phyloP scores from a whole-genome alignment of 2,888 invertebrate genomes.

The Lapara coniferarum region DNA sequence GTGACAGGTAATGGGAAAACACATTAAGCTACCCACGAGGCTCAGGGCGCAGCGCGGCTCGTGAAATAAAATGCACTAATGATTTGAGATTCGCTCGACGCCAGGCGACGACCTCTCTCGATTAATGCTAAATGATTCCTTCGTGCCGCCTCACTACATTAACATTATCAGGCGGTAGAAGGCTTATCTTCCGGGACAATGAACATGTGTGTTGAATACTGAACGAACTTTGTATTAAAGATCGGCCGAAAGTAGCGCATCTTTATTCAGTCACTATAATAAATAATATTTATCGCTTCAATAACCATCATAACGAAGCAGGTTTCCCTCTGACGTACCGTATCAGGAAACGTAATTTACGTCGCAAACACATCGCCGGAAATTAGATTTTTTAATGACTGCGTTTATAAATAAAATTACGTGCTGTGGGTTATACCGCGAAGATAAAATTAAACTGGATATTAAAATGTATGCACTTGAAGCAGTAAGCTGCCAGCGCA shows the following conservation, averaged over 20 bases:
- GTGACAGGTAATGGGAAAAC: conserved; percentile 70
- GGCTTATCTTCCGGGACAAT: conserved; percentile 33
- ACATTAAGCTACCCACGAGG: conserved; percentile 64
- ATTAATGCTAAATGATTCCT: conserved; percentile 50
- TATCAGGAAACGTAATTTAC: conserved; percentile 42
- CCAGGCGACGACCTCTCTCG: conserved; percentile 50
- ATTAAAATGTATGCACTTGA: not conserved
- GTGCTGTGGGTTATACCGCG: conserved; percentile 3
- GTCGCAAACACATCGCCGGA: conserved; percentile 49
- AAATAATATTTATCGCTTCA: conserved; percentile 38
- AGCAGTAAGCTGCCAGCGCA: not conserved
- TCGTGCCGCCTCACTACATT: conserved; percentile 32
- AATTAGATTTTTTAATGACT: conserved; percentile 52
- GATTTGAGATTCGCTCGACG: conserved; percentile 49
- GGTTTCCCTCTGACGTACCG: conserved; percentile 41
- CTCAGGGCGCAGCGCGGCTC: conserved; percentile 48
- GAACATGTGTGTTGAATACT: conserved; percentile 33
- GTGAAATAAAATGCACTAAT: conserved; percentile 73
- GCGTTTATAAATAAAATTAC: conserved; percentile 28
- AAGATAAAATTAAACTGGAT: not conserved
- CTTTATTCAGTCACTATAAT: conserved; percentile 29
- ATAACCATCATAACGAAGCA: conserved; percentile 40
- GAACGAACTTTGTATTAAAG: conserved; percentile 27
- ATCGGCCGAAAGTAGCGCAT: conserved; percentile 12
- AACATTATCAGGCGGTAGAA: conserved; percentile 32